Conservation (phyloP, 2,888 invertebrate species). For the Synanthedon formicaeformis region DNA sequence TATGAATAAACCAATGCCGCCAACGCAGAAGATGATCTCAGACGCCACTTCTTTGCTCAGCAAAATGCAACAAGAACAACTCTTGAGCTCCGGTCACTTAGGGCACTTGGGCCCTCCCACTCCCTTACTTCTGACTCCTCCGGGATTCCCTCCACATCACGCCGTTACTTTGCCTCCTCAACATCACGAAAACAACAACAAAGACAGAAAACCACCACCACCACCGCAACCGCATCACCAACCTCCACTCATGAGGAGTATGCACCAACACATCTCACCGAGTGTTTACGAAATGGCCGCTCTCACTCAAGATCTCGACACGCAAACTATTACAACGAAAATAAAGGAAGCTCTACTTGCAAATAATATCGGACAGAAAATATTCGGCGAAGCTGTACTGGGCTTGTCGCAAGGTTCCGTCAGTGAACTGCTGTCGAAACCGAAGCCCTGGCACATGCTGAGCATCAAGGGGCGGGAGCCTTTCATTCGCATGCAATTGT, state of each 20-base stretch:
- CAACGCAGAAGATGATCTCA: slow-evolving; percentile 82
- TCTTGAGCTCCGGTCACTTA: slow-evolving; percentile 69
- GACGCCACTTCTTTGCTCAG: slow-evolving; percentile 75
- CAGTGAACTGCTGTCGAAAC: slow-evolving; percentile 96
- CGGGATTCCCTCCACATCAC: slow-evolving; percentile 82
- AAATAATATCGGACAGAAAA: slow-evolving; percentile 98
- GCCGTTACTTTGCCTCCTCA: slow-evolving; percentile 76
- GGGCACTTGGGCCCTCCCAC: slow-evolving; percentile 66
- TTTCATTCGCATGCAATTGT: slow-evolving; percentile 95
- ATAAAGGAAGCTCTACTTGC: slow-evolving; percentile 97
- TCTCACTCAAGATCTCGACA: slow-evolving; percentile 94
- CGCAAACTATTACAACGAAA: slow-evolving; percentile 94
- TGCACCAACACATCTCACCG: slow-evolving; percentile 90
- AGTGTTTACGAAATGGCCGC: slow-evolving; percentile 98
- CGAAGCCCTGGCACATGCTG: slow-evolving; percentile 99
- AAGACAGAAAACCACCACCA: slow-evolving; percentile 71
- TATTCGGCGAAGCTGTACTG: slow-evolving; percentile 97
- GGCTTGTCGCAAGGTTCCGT: slow-evolving; percentile 97
- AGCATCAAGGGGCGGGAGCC: slow-evolving; percentile 98
- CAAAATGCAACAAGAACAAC: slow-evolving; percentile 79
- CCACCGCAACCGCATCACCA: slow-evolving; percentile 72
- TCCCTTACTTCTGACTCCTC: slow-evolving; percentile 80
- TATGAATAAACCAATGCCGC: slow-evolving; percentile 81
- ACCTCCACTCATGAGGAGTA: slow-evolving; percentile 75
- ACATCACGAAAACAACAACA: slow-evolving; percentile 70